Conservation (phyloP, 2,113 vertebrate genomes). For the Aspiorhynchus laticeps region DNA sequence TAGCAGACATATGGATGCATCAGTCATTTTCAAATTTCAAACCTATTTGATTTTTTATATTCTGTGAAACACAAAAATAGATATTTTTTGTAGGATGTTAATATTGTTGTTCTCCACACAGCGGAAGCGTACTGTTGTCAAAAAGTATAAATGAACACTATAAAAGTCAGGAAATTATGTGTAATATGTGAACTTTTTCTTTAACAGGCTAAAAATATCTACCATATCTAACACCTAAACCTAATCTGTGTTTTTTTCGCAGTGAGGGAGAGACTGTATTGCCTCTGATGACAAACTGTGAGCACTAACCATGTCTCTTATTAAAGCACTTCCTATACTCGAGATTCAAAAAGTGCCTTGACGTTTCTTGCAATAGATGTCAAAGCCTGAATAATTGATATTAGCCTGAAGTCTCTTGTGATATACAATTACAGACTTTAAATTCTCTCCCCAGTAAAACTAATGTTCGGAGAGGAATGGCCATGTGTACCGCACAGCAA, state of each 20-base stretch:
- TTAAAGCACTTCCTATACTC: background rate
- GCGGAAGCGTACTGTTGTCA: background rate
- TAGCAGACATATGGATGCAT: background rate
- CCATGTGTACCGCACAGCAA: background rate
- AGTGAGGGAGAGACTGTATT: background rate
- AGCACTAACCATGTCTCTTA: slow-evolving; percentile 16
- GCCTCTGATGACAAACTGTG: background rate
- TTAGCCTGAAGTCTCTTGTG: background rate
- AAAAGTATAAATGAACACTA: background rate
- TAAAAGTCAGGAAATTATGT: background rate
- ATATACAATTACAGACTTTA: slow-evolving; percentile 1
- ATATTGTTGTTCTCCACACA: background rate
- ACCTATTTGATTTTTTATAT: background rate
- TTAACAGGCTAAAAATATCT: background rate
- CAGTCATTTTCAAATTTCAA: background rate
- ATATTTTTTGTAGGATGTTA: background rate
- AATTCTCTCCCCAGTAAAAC: background rate
- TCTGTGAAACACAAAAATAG: background rate
- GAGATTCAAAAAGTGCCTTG: background rate
- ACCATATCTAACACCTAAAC: background rate
- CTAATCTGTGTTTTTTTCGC: background rate
- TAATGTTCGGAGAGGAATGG: background rate
- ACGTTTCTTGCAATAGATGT: background rate
- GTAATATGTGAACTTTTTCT: background rate
- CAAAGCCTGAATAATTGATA: background rate